These are phyloP conservation scores for Erebia aethiops DNA, from an alignment of 2,888 invertebrate species.

Conservation along the genomic window DNA sequence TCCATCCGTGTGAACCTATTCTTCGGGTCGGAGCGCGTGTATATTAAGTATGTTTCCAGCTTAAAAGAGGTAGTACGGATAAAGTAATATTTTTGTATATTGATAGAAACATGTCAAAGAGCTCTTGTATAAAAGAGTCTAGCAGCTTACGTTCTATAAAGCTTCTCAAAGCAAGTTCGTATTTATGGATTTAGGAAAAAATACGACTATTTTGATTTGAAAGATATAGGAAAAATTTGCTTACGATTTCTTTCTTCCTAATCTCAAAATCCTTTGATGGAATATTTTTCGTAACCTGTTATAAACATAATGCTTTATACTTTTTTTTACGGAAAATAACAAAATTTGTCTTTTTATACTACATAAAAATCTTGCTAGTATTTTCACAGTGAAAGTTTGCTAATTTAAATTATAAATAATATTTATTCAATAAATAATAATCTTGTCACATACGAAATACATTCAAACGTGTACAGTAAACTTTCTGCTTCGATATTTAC, in stretches of 20 bases:
- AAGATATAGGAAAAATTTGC: conserved; percentile 13
- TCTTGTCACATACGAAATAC: not conserved
- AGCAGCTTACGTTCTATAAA: conserved; percentile 3
- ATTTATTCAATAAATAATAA: not conserved
- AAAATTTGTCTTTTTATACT: no score
- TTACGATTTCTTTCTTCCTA: not conserved
- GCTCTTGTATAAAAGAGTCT: not conserved
- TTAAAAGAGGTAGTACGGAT: not conserved
- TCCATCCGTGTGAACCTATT: no score
- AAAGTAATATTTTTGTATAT: conserved; percentile 7
- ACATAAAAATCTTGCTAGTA: no score
- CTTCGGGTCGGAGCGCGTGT: no score
- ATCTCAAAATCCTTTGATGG: conserved; percentile 14
- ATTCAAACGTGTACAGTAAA: not conserved
- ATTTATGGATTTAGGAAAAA: conserved; percentile 12
- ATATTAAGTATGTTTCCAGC: no score
- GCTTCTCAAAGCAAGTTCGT: conserved; percentile 13
- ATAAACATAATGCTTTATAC: not conserved
- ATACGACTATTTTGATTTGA: conserved; percentile 15
- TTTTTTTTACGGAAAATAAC: not conserved
- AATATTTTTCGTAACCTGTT: conserved; percentile 6
- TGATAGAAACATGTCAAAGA: not conserved
- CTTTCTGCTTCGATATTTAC: conserved; percentile 32
- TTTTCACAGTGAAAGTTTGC: no score
- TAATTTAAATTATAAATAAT: not conserved